phyloP scores from a whole-genome alignment of 2,888 invertebrate species.

The Agonum fuliginosum region DNA sequence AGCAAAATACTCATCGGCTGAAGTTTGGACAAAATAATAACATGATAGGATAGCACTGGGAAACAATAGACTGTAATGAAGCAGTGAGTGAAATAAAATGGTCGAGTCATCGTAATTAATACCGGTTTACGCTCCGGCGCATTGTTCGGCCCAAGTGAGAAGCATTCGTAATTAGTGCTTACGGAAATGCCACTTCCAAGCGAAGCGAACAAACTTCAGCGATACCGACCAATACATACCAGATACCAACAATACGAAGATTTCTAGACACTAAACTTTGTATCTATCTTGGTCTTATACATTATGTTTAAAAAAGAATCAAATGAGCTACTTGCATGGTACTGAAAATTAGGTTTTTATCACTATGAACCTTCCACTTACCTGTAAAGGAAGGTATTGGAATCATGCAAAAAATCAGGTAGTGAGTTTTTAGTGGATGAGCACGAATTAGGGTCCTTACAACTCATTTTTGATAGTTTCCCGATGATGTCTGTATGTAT shows the following conservation, averaged over 20 bases:
- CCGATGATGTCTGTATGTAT: no score
- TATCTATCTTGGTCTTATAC: no score
- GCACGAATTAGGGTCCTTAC: no score
- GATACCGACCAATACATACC: constrained; percentile 4
- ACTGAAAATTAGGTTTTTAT: no score
- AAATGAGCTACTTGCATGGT: no score
- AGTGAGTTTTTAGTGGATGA: no score
- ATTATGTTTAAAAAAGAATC: no score
- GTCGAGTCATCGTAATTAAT: constrained; percentile 57
- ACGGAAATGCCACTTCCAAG: constrained; percentile 44
- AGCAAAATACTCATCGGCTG: neutral
- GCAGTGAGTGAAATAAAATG: constrained; percentile 57
- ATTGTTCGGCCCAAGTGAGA: constrained; percentile 39
- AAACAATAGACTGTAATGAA: constrained; percentile 56
- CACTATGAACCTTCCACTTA: no score
- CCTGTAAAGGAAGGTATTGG: no score
- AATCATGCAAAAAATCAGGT: no score
- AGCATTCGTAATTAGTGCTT: constrained; percentile 52
- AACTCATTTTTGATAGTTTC: no score
- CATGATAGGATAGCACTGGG: constrained; percentile 47
- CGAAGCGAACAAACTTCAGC: constrained; percentile 19
- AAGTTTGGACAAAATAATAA: constrained; percentile 53
- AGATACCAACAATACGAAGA: no score
- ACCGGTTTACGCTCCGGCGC: constrained; percentile 54
- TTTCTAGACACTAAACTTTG: neutral